Conservation (phyloP, 2,113 vertebrate genomes). For the Lipotes vexillifer region DNA sequence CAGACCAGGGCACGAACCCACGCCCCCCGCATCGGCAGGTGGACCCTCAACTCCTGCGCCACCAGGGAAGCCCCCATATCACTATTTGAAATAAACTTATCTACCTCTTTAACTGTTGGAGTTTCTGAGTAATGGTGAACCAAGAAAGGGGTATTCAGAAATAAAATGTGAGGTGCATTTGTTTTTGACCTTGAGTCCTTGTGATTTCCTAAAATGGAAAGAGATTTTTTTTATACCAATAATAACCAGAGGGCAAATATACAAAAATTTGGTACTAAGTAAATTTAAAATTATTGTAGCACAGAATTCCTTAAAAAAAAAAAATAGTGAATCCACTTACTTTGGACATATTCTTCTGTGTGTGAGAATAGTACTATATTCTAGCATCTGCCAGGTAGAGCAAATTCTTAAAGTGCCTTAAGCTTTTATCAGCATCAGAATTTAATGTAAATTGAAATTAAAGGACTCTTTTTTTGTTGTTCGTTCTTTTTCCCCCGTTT, state of each 20-base stretch:
- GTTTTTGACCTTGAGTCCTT: not conserved
- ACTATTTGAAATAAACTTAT: not conserved
- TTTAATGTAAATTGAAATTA: not conserved
- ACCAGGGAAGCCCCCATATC: too few species aligned
- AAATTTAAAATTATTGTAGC: not conserved
- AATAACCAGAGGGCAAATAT: not conserved
- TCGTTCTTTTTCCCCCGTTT: accelerated
- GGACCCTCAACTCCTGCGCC: too few species aligned
- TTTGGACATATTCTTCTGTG: not conserved
- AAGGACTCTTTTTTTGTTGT: not conserved
- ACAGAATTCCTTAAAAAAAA: not conserved
- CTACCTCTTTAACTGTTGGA: not conserved
- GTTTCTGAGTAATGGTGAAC: not conserved
- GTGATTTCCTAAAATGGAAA: not conserved
- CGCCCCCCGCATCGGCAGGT: too few species aligned
- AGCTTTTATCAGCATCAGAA: not conserved
- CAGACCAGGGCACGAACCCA: too few species aligned
- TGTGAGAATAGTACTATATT: not conserved
- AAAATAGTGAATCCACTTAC: not conserved
- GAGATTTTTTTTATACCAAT: not conserved
- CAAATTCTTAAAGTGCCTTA: not conserved
- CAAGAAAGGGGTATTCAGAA: not conserved
- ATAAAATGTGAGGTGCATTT: not conserved
- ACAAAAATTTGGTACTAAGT: not conserved
- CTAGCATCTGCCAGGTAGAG: not conserved